Conservation (phyloP, 2,888 invertebrate species). For the Nudaria mundana region DNA sequence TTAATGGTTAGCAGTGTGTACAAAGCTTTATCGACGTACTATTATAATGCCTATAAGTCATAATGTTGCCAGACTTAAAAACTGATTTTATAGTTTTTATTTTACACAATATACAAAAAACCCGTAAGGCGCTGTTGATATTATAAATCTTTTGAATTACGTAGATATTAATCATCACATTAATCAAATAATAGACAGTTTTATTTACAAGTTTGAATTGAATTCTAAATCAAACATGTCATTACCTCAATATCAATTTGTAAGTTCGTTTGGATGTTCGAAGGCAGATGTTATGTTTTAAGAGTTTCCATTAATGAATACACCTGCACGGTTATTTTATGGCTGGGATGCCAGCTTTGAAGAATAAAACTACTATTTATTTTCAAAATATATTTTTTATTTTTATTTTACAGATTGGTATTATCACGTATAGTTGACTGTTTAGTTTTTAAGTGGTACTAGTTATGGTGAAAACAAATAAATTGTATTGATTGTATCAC, state of each 20-base stretch:
- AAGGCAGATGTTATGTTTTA: slow-evolving; percentile 71
- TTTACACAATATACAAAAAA: too few species aligned
- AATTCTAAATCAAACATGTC: slow-evolving; percentile 53
- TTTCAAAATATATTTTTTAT: slow-evolving; percentile 7
- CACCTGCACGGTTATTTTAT: slow-evolving; percentile 62
- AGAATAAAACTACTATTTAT: slow-evolving; percentile 22
- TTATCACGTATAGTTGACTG: neutral
- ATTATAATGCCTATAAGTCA: too few species aligned
- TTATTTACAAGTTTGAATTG: slow-evolving; percentile 36
- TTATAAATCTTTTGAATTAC: too few species aligned
- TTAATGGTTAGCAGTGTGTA: slow-evolving; percentile 15
- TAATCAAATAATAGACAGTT: slow-evolving; percentile 39
- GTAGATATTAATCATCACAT: too few species aligned
- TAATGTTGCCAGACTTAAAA: too few species aligned
- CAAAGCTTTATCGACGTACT: too few species aligned
- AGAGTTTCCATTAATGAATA: slow-evolving; percentile 61
- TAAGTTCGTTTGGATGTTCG: slow-evolving; percentile 59
- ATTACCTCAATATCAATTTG: slow-evolving; percentile 61
- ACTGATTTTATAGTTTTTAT: too few species aligned
- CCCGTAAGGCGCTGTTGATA: too few species aligned
- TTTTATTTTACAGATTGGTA: neutral
- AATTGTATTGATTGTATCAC: slow-evolving; percentile 67
- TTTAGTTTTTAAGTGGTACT: neutral
- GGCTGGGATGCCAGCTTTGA: slow-evolving; percentile 39
- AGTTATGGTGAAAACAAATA: slow-evolving; percentile 34